Conservation (phyloP, 2,888 invertebrate species). For the Scelioninae gen. 1 region DNA sequence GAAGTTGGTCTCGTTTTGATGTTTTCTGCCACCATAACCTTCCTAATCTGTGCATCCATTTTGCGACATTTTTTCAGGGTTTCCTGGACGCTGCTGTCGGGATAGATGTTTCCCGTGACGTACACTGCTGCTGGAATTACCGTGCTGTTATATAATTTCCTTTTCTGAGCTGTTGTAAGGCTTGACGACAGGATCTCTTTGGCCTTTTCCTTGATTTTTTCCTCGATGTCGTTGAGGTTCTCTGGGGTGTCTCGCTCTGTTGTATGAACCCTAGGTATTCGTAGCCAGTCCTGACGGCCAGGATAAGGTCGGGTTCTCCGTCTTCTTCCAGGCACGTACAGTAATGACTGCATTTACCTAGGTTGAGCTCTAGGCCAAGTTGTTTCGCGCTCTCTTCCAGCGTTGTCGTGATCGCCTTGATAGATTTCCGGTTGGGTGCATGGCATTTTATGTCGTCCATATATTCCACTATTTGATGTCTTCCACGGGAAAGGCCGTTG, state of each 20-base stretch:
- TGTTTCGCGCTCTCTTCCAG: neutral
- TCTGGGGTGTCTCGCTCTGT: neutral
- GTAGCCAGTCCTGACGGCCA: neutral
- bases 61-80: neutral
- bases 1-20: slow-evolving; percentile 1
- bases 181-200: neutral
- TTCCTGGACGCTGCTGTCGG: neutral
- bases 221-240: neutral
- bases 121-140: neutral
- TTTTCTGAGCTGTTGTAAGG: neutral
- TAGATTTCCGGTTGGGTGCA: neutral
- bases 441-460: slow-evolving; percentile 3
- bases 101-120: neutral
- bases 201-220: neutral
- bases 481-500: neutral
- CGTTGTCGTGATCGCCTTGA: neutral
- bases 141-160: neutral
- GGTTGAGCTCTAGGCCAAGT: neutral
- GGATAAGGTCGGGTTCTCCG: neutral
- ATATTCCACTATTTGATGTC: neutral
- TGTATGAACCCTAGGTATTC: neutral
- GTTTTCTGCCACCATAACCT: neutral
- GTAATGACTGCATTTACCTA: neutral
- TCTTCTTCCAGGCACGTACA: neutral
- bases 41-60: neutral